Evolutionary conservation across 2,113 vertebrate genomes (phyloP).

Genomic region (Nestor notabilis): DNA sequence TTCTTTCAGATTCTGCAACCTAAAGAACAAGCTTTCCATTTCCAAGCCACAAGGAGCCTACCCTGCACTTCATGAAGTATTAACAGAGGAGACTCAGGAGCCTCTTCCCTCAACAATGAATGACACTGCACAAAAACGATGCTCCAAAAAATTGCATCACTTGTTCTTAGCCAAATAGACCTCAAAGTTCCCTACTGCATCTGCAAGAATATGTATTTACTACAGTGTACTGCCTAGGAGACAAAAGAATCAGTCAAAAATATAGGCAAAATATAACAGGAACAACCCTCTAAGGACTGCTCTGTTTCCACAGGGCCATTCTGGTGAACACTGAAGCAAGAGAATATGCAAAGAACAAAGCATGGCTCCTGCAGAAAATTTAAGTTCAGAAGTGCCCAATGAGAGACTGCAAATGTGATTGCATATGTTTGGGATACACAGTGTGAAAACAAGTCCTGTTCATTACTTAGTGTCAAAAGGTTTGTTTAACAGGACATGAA

Average conservation of each 20-base stretch:
- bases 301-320: not conserved
- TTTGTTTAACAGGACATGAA: not conserved
- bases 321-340: not conserved
- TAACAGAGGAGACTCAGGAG: not conserved
- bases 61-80: not conserved
- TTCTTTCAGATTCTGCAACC: not conserved
- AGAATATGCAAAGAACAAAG: not conserved
- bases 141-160: not conserved
- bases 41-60: not conserved
- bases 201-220: not conserved
- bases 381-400: not conserved
- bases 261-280: not conserved
- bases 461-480: not conserved
- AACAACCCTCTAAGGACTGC: not conserved
- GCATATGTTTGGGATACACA: not conserved
- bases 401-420: not conserved
- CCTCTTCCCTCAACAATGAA: not conserved
- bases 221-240: not conserved
- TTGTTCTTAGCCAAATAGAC: not conserved
- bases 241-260: not conserved
- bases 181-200: not conserved
- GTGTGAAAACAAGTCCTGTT: not conserved
- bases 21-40: not conserved
- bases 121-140: not conserved
- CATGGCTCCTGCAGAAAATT: not conserved